Conservation (phyloP, 1,140 invertebrate species). For the Camponotus floridanus region DNA sequence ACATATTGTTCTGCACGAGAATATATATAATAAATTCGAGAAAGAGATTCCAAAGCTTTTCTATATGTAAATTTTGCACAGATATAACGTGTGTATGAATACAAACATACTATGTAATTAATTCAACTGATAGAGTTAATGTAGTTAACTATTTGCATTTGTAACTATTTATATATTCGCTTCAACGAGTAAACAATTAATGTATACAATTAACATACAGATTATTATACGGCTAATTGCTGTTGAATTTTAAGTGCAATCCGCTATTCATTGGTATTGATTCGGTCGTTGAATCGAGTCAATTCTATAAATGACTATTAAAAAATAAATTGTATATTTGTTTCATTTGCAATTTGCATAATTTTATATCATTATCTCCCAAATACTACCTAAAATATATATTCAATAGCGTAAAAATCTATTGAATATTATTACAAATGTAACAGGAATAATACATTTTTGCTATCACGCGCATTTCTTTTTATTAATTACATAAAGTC, state of each 20-base stretch:
- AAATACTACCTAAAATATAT: slow-evolving; percentile 8
- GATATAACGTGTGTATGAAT: not conserved
- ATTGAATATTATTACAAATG: not conserved
- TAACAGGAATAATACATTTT: not conserved
- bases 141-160: slow-evolving; percentile 56
- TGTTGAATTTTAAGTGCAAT: slow-evolving; percentile 57
- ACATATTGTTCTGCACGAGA: too few species aligned
- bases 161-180: slow-evolving; percentile 37
- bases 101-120: slow-evolving; percentile 37
- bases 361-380: not conserved
- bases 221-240: slow-evolving; percentile 54
- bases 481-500: not conserved
- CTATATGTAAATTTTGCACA: not conserved
- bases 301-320: slow-evolving; percentile 27
- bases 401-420: not conserved
- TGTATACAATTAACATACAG: slow-evolving; percentile 55
- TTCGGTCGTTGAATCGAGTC: slow-evolving; percentile 27
- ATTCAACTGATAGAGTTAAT: slow-evolving; percentile 42
- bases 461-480: not conserved
- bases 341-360: slow-evolving; percentile 15
- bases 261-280: slow-evolving; percentile 43
- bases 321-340: slow-evolving; percentile 17
- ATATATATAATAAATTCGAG: not conserved
- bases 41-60: not conserved
- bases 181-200: slow-evolving; percentile 57